phyloP scores from a whole-genome alignment of 2,888 invertebrate genomes.

The Polydrusus tereticollis region DNA sequence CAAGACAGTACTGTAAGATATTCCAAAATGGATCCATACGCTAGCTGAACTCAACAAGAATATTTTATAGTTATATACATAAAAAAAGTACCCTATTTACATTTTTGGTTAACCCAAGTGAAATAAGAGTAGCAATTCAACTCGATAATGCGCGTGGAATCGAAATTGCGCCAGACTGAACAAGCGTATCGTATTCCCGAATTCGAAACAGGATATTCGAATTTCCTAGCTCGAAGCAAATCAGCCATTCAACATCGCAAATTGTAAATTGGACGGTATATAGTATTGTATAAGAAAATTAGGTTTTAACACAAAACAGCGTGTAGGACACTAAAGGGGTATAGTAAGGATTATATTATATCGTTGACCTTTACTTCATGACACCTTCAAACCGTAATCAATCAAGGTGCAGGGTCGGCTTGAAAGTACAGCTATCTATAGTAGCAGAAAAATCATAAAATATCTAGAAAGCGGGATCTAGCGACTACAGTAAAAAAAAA shows the following conservation, averaged over 20 bases:
- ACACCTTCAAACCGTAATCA: too few species aligned
- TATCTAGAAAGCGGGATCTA: too few species aligned
- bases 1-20: too few species aligned
- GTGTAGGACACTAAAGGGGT: not conserved
- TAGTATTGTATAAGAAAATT: constrained; percentile 1
- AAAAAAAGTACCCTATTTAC: not conserved
- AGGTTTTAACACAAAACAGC: not conserved
- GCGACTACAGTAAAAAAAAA: too few species aligned
- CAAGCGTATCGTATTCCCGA: not conserved
- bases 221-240: not conserved
- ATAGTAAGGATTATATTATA: too few species aligned
- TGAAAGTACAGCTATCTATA: too few species aligned
- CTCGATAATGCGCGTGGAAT: not conserved
- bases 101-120: not conserved
- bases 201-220: not conserved
- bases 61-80: too few species aligned
- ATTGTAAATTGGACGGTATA: not conserved
- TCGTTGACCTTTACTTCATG: too few species aligned
- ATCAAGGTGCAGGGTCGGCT: too few species aligned
- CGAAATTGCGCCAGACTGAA: not conserved
- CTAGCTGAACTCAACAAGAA: too few species aligned
- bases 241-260: not conserved
- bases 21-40: too few species aligned
- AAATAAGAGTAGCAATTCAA: not conserved
- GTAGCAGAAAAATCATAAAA: too few species aligned